A percentile compares a stretch with the other conserved stretches of the same genome.
Evolutionary conservation across 2,113 vertebrate genomes (phyloP).

Genomic region (Sciurus niger): DNA sequence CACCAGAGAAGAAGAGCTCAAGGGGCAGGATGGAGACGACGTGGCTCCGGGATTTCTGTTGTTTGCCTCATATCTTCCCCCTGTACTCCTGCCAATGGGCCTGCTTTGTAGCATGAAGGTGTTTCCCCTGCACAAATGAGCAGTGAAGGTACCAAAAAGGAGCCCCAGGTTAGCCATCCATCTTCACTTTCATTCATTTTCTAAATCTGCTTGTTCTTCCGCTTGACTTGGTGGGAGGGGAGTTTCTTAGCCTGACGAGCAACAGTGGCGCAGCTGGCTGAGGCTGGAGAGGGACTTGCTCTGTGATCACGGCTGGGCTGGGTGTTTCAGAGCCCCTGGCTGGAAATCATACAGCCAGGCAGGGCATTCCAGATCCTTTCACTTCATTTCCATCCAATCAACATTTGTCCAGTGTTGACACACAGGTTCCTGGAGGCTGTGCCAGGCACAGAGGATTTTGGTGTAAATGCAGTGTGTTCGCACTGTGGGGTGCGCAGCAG

Average conservation of each 20-base stretch:
- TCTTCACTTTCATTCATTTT: constrained; percentile 55
- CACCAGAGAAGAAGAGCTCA: constrained; percentile 74
- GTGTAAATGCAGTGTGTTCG: background rate
- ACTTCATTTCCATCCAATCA: background rate
- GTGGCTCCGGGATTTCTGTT: constrained; percentile 31
- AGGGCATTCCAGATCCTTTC: background rate
- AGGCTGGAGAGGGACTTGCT: background rate
- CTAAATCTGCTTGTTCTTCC: constrained; percentile 56
- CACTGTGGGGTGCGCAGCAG: too few relatives aligned
- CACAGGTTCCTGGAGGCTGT: background rate
- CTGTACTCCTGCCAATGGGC: constrained; percentile 15
- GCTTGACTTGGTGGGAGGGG: background rate
- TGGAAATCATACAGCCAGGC: background rate
- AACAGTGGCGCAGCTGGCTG: background rate
- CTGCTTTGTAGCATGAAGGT: constrained; percentile 54
- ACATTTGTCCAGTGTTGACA: background rate
- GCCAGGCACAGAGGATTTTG: background rate
- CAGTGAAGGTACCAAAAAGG: background rate
- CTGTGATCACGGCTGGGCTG: background rate
- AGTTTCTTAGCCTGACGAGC: constrained; percentile 3
- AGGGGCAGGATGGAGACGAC: constrained; percentile 50
- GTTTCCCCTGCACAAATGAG: constrained; percentile 54
- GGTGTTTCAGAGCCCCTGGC: background rate
- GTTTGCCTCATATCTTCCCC: constrained; percentile 18
- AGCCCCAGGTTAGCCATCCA: constrained; percentile 5